Evolutionary conservation across 2,888 invertebrate genomes (phyloP), one percentile per base, ranked within the genome.

Genomic region (Drosophila yooni): DNA sequence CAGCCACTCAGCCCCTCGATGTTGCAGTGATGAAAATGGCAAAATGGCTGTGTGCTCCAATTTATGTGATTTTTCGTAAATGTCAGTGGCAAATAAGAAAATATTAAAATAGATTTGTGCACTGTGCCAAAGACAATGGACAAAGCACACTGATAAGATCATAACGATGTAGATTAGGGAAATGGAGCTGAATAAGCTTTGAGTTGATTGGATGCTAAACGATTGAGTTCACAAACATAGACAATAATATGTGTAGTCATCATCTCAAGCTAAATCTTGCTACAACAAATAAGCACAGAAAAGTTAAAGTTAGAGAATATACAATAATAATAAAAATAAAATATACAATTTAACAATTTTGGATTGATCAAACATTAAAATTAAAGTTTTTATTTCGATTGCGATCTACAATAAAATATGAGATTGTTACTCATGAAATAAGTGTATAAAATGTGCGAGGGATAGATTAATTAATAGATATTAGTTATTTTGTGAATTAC

Each of bases 51-150:
- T 88, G 86, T 74, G 86, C 86, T 79, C 74, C 86, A 87, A 89
- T 87, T 89, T 89, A 85, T 89, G 73, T 81, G 83, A 89, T 88
- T 87, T 86, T 84, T 79, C 74, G 79, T 83, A 87, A 88, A 87
- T 88, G 90, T 89, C 87, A 87, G 88, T 88, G 87, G 89, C 89
- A 88, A 88, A 88, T 88, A 88, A 83, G 90, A 82, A 83, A 90
- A 90, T 88, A 88, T 88, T 88, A 90, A 88, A 88, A 88, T 90
- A 90, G 89, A 88, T 88, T 90, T 88, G 77, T 86, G 81, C 83
- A 81, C 74, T 82, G 76, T 62, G 56, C 64, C 68, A 69, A 88
- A 84, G 89, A 84, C 89, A 84, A 81, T 75, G 75, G 73, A 51
- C 74, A 58, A 56, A 52, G 54, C 57, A 70, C 81, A 84, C 66